These are phyloP conservation scores for Engystomops pustulosus DNA, from an alignment of 2,113 vertebrate species.

Conservation along the genomic window DNA sequence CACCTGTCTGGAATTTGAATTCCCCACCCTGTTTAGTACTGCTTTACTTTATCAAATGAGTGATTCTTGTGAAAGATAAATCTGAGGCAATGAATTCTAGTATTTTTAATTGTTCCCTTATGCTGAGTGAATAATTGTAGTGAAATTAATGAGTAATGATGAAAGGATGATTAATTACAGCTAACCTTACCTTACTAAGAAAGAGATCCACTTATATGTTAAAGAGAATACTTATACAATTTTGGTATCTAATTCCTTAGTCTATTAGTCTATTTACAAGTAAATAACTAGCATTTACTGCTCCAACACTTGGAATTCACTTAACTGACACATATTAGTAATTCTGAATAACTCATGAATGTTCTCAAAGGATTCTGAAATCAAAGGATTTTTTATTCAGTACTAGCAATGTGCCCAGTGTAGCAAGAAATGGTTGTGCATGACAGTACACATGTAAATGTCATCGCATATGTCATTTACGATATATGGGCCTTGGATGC, in stretches of 20 bases:
- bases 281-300: constrained; percentile 65
- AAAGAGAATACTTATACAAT: no score
- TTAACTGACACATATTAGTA: constrained; percentile 69
- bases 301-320: constrained; percentile 61
- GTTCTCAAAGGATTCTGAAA: constrained; percentile 72
- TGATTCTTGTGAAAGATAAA: background rate
- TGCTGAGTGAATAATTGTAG: constrained; percentile 4
- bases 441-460: constrained; percentile 88
- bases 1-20: background rate
- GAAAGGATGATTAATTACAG: background rate
- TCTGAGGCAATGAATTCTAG: background rate
- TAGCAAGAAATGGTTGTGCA: constrained; percentile 83
- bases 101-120: constrained; percentile 7
- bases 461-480: constrained; percentile 83
- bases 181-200: background rate
- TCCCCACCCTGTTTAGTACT: background rate
- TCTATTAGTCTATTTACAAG: background rate
- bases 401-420: constrained; percentile 73
- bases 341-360: constrained; percentile 69
- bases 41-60: background rate
- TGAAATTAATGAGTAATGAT: background rate
- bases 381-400: constrained; percentile 68
- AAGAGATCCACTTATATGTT: no score
- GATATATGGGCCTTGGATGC: constrained; percentile 69
- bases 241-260: background rate